phyloP scores from a whole-genome alignment of 1,140 invertebrate genomes.

The Steinernema feltiae region DNA sequence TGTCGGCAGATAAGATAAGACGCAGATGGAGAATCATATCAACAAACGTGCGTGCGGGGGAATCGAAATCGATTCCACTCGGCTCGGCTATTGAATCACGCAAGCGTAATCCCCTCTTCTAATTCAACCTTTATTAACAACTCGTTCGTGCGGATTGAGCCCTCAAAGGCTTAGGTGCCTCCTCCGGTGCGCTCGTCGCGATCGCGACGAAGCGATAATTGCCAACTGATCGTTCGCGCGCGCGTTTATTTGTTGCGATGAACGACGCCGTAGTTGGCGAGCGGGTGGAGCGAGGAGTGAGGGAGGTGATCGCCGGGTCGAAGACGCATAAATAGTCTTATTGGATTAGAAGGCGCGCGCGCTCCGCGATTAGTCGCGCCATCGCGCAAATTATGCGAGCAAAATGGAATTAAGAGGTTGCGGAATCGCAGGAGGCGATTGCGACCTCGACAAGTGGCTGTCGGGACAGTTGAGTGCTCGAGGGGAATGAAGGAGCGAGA shows the following conservation, averaged over 20 bases:
- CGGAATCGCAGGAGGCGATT: background rate
- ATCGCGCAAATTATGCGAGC: conserved; percentile 15
- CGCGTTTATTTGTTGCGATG: background rate
- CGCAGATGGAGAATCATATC: too few species aligned
- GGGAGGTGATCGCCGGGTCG: background rate
- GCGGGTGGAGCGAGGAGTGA: background rate
- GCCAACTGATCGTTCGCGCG: too few species aligned
- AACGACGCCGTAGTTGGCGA: background rate
- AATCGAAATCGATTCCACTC: too few species aligned
- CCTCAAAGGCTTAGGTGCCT: too few species aligned
- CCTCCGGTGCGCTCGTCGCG: background rate
- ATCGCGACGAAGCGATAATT: background rate
- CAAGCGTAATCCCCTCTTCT: background rate
- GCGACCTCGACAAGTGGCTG: conserved; percentile 3
- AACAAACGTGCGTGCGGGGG: too few species aligned
- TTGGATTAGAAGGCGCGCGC: conserved; percentile 2
- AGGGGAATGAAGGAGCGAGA: background rate
- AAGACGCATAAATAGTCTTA: background rate
- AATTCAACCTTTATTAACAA: background rate
- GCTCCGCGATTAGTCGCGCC: background rate
- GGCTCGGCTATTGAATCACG: background rate
- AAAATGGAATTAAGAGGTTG: conserved; percentile 13
- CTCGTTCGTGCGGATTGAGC: background rate
- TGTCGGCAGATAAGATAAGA: background rate
- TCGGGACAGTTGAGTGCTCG: background rate